Evolutionary conservation across 2,113 vertebrate species (phyloP), one percentile per base, ranked within the genome.

Genomic region (Mola mola): DNA sequence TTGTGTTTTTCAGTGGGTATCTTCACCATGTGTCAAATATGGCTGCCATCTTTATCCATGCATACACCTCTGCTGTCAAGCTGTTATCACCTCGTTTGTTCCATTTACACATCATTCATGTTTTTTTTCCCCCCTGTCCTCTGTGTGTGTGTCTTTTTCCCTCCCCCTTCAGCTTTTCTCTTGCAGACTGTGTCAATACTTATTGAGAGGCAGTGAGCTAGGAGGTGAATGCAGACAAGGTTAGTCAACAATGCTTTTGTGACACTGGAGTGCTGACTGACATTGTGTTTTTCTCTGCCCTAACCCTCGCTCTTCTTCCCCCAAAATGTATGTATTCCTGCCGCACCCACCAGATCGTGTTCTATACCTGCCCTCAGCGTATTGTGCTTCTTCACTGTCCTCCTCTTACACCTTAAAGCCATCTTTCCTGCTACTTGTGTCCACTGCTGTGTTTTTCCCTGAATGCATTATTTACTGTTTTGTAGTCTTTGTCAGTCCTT

Each of bases 191-290:
- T 91, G 87, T 89, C 90, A 89, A 82, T 90, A 82, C 87, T 87
- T 90, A 86, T 90, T 88, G 80, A 84, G 83, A 69, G 66, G 79
- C 69, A 63, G 67, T 72, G 70, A 79, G 77, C 84, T 78, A 81
- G 79, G 79, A 89, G 78, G 77, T 89, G 84, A 89, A 89, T 83
- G 86, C 75, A 88, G 87, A 89, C 84, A 86, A 88, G 88, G 88
- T 88, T 90, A 85, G 84, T 90, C 82, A 81, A 87, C 79, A 82
- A 69, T 41, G 55, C 66, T 78, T n/a, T 72, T 25, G 40, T 74
- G 75, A 79, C 73, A 79, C 68, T 71, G 38, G 49, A 43, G 64
- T 33, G 17, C 57, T 70, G 72, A 63, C 77, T 72, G 73, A 83
- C 26, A 51, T 66, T 59, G 65, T 59, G 60, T 48, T 41, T 58